These are phyloP conservation scores for Ricordea florida DNA, from an alignment of 92 coral and sea anemone species.

Conservation along the genomic window DNA sequence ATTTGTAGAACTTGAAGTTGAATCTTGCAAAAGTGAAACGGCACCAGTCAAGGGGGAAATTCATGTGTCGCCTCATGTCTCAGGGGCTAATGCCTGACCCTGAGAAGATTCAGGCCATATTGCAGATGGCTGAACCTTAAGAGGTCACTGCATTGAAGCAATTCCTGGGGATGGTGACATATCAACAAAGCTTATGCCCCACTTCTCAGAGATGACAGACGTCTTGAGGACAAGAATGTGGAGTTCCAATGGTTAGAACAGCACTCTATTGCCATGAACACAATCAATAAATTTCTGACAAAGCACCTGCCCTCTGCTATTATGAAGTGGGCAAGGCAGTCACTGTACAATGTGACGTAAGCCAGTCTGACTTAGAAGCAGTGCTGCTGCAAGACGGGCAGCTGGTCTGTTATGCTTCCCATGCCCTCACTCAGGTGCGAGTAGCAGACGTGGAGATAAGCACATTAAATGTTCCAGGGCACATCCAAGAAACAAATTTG, in stretches of 20 bases:
- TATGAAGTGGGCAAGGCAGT: not conserved
- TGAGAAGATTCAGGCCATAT: conserved; percentile 37
- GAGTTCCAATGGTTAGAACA: not conserved
- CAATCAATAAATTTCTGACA: conserved; percentile 1
- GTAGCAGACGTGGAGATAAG: not conserved
- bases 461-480: no score
- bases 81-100: conserved; percentile 60
- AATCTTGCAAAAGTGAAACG: conserved; percentile 39
- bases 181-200: conserved; percentile 56
- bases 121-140: conserved; percentile 40
- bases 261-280: not conserved
- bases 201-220: conserved; percentile 51
- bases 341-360: not conserved
- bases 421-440: not conserved
- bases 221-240: conserved; percentile 14
- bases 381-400: not conserved
- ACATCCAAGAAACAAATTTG: no score
- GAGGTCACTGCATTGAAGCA: conserved; percentile 36
- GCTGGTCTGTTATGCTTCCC: conserved; percentile 1
- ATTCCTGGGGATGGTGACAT: conserved; percentile 64
- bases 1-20: conserved; percentile 48
- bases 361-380: no score
- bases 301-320: not conserved
- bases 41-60: conserved; percentile 16
- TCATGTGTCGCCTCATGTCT: conserved; percentile 57